Conservation (phyloP, 2,113 vertebrate species). For the Dasyurus viverrinus region DNA sequence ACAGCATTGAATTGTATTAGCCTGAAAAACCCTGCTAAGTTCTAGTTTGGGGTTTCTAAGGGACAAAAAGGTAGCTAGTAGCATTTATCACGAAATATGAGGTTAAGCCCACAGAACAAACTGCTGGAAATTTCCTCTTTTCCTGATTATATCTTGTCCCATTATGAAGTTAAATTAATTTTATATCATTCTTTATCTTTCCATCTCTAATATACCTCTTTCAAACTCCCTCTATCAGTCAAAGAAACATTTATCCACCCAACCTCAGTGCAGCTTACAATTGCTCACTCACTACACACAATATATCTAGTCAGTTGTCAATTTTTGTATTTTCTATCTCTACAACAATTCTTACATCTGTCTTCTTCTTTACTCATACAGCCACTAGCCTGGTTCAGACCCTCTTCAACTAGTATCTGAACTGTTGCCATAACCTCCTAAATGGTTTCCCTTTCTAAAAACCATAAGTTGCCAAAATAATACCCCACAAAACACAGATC, state of each 20-base stretch:
- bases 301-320: neutral
- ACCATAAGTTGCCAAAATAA: neutral
- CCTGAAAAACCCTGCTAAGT: neutral
- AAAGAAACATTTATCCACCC: neutral
- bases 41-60: constrained; percentile 25
- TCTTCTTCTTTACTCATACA: neutral
- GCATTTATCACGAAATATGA: constrained; percentile 41
- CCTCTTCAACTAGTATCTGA: neutral
- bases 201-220: neutral
- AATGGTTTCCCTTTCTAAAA: neutral
- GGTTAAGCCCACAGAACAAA: constrained; percentile 49
- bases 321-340: neutral
- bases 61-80: constrained; percentile 39
- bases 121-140: constrained; percentile 42
- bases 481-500: neutral
- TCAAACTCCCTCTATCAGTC: neutral
- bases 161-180: constrained; percentile 64
- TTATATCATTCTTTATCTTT: neutral
- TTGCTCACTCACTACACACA: neutral
- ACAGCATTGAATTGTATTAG: neutral
- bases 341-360: neutral
- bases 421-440: neutral
- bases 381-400: neutral
- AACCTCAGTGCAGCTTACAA: no score
- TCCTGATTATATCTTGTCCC: constrained; percentile 2